These are phyloP conservation scores for Lepas anatifera DNA, from an alignment of 2,888 invertebrate genomes.

Conservation along the genomic window DNA sequence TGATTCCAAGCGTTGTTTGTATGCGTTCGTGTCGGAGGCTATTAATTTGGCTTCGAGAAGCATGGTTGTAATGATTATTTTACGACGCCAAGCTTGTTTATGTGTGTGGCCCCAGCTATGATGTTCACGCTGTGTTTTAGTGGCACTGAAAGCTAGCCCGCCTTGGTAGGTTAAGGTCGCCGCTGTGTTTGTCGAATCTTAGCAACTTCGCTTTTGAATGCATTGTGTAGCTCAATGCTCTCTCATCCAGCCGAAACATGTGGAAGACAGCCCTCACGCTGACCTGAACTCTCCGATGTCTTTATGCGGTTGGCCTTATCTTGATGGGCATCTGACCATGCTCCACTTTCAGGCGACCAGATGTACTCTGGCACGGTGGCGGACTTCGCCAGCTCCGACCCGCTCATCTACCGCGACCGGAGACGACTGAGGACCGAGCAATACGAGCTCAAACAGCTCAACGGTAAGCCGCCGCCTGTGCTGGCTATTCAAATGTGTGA, in stretches of 20 bases:
- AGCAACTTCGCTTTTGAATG: neutral
- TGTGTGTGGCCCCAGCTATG: too few relatives aligned
- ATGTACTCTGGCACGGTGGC: conserved; percentile 89
- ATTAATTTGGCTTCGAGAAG: too few relatives aligned
- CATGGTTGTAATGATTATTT: too few relatives aligned
- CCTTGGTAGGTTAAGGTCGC: neutral
- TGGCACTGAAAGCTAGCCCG: too few relatives aligned
- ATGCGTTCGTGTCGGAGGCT: too few relatives aligned
- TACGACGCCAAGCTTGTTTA: too few relatives aligned
- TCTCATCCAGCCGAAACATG: too few relatives aligned
- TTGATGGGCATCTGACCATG: neutral
- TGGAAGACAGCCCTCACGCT: too few relatives aligned
- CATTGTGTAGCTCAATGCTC: neutral
- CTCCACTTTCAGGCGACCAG: conserved; percentile 60
- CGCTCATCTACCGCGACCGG: conserved; percentile 80
- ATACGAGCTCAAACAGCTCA: conserved; percentile 88
- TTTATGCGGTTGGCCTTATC: neutral
- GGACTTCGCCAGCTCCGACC: conserved; percentile 88
- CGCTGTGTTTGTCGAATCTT: neutral
- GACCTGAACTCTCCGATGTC: too few relatives aligned
- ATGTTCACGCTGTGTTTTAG: too few relatives aligned
- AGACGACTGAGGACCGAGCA: conserved; percentile 72
- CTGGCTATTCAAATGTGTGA: too few relatives aligned
- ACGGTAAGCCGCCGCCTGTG: conserved; percentile 50
- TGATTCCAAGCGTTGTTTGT: too few relatives aligned